These are phyloP conservation scores for Zapus hudsonius DNA, from an alignment of 2,113 vertebrate genomes.

Conservation along the genomic window DNA sequence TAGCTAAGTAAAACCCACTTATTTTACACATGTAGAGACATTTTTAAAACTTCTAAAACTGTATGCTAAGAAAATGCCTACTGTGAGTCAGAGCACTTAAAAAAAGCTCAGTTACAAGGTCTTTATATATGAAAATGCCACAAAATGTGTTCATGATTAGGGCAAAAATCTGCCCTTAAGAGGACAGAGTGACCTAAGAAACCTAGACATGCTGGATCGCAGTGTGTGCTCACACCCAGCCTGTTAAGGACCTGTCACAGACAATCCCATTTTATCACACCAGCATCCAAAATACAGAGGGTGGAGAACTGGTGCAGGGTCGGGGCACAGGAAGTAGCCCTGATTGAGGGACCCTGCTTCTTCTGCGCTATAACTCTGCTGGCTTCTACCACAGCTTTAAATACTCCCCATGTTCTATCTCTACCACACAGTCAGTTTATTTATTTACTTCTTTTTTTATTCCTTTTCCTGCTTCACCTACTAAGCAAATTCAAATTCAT, in stretches of 20 bases:
- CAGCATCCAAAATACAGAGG: not conserved
- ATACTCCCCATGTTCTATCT: not conserved
- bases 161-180: not conserved
- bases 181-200: not conserved
- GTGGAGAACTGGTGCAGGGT: not conserved
- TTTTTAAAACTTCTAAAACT: not conserved
- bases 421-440: slow-evolving; percentile 13
- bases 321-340: not conserved
- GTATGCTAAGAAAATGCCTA: not conserved
- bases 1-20: not conserved
- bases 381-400: not conserved
- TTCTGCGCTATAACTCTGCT: not conserved
- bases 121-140: not conserved
- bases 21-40: not conserved
- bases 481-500: slow-evolving; percentile 38
- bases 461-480: not conserved
- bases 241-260: not conserved
- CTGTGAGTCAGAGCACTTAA: not conserved
- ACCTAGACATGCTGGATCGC: not conserved
- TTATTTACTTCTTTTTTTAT: slow-evolving; percentile 44
- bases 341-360: not conserved
- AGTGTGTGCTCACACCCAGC: no score
- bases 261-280: not conserved
- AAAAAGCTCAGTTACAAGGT: not conserved
- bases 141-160: not conserved